A percentile compares a stretch with the other conserved stretches of the same genome.
phyloP scores from a whole-genome alignment of 2,113 vertebrate species.

The Sinosuthora webbiana region DNA sequence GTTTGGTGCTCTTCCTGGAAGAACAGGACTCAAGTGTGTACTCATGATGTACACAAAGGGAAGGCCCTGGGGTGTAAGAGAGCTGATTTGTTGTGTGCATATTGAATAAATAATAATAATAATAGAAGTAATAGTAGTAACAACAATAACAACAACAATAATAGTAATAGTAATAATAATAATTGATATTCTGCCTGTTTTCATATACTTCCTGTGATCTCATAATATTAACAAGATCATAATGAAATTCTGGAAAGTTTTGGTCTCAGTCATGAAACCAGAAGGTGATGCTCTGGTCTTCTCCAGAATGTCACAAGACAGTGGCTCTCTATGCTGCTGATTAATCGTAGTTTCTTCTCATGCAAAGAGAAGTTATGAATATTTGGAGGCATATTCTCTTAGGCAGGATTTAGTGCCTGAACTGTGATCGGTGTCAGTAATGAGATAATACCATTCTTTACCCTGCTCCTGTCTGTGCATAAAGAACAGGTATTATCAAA shows the following conservation, averaged over 20 bases:
- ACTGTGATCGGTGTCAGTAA: background rate
- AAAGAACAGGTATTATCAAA: conserved; percentile 2
- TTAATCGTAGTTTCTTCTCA: background rate
- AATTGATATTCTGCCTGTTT: background rate
- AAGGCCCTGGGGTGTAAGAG: background rate
- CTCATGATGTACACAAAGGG: background rate
- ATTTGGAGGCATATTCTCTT: conserved; percentile 12
- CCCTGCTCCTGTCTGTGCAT: conserved; percentile 28
- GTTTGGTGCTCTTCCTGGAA: background rate
- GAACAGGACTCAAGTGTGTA: background rate
- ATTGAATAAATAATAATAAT: background rate
- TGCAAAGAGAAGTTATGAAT: conserved; percentile 3
- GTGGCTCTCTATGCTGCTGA: background rate
- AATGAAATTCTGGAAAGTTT: background rate
- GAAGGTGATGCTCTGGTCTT: background rate
- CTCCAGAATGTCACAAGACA: background rate
- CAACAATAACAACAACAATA: accelerated
- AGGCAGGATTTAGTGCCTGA: conserved; percentile 37
- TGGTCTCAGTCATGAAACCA: background rate
- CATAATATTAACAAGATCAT: background rate
- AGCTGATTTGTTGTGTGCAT: background rate
- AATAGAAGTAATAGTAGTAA: background rate
- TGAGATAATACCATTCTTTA: background rate
- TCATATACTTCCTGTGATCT: background rate
- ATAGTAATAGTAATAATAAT: accelerated